A percentile compares a stretch with the other conserved stretches of the same genome.
phyloP scores from a whole-genome alignment of 2,888 invertebrate genomes.

The Phanerotoma sp. region DNA sequence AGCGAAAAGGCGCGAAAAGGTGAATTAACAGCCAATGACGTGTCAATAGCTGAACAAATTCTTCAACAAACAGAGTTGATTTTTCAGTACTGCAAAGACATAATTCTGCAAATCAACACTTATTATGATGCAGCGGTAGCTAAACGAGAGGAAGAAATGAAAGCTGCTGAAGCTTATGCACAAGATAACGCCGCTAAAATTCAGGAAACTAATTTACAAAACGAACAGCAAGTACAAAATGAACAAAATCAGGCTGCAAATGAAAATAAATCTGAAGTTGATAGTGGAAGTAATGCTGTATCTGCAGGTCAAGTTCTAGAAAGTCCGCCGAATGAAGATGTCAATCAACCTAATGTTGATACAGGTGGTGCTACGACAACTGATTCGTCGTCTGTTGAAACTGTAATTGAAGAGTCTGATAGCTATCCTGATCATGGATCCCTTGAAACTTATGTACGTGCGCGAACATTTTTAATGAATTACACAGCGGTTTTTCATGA shows the following conservation, averaged over 20 bases:
- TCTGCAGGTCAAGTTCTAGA: slow-evolving; percentile 10
- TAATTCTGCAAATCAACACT: slow-evolving; percentile 43
- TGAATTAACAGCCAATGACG: slow-evolving; percentile 36
- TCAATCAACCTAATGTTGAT: neutral
- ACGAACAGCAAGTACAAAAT: slow-evolving; percentile 2
- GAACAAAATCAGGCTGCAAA: neutral
- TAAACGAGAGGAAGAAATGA: slow-evolving; percentile 60
- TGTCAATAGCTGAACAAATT: slow-evolving; percentile 43
- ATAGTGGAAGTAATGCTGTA: slow-evolving; percentile 1
- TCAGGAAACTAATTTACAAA: too few species aligned
- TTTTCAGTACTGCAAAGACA: slow-evolving; percentile 38
- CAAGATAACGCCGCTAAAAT: slow-evolving; percentile 30
- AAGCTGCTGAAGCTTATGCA: slow-evolving; percentile 57
- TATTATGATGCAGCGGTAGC: slow-evolving; percentile 42
- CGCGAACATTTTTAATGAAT: slow-evolving; percentile 62
- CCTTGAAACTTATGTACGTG: slow-evolving; percentile 62
- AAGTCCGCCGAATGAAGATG: slow-evolving; percentile 13
- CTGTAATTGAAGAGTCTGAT: slow-evolving; percentile 28
- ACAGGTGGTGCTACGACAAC: neutral
- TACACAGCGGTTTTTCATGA: slow-evolving; percentile 65
- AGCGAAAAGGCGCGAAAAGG: slow-evolving; percentile 47
- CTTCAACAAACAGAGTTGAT: slow-evolving; percentile 44
- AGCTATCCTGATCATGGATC: slow-evolving; percentile 55
- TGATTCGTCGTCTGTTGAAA: slow-evolving; percentile 8
- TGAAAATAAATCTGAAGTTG: slow-evolving; percentile 3